A percentile compares a stretch with the other conserved stretches of the same genome.
phyloP scores from a whole-genome alignment of 2,888 invertebrate species.

The Oasisia sp. region DNA sequence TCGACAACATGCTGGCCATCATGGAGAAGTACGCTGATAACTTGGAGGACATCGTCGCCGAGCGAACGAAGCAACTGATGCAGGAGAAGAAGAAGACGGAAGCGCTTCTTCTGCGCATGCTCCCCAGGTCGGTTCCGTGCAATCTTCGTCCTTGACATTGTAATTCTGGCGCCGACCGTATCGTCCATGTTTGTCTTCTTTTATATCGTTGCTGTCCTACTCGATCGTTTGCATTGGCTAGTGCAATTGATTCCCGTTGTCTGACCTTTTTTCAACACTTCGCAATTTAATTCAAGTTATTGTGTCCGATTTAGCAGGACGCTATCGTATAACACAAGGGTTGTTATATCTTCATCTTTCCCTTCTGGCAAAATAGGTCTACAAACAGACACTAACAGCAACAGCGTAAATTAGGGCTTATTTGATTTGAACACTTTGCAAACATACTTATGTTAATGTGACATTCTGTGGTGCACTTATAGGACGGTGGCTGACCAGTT shows the following conservation, averaged over 20 bases:
- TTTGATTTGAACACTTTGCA: not conserved
- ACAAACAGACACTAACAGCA: not conserved
- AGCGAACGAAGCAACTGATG: conserved; percentile 89
- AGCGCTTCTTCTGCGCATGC: conserved; percentile 75
- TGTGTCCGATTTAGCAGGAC: no score
- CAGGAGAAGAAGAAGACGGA: conserved; percentile 98
- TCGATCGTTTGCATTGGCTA: not conserved
- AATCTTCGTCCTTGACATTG: not conserved
- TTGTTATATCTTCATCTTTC: not conserved
- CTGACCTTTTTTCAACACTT: not conserved
- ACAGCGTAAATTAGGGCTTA: not conserved
- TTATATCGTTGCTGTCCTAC: not conserved
- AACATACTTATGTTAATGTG: not conserved
- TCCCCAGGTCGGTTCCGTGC: conserved; percentile 46
- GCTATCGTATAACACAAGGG: no score
- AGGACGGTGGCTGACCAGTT: conserved; percentile 28
- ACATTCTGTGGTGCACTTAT: not conserved
- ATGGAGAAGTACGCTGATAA: conserved; percentile 98
- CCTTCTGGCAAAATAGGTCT: not conserved
- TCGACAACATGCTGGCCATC: conserved; percentile 97
- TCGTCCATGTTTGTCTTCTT: not conserved
- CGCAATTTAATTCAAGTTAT: not conserved
- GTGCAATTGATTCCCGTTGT: not conserved
- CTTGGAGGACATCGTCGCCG: conserved; percentile 91
- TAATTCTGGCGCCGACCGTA: not conserved